phyloP scores from a whole-genome alignment of 2,113 vertebrate species.

The Sapajus apella region DNA sequence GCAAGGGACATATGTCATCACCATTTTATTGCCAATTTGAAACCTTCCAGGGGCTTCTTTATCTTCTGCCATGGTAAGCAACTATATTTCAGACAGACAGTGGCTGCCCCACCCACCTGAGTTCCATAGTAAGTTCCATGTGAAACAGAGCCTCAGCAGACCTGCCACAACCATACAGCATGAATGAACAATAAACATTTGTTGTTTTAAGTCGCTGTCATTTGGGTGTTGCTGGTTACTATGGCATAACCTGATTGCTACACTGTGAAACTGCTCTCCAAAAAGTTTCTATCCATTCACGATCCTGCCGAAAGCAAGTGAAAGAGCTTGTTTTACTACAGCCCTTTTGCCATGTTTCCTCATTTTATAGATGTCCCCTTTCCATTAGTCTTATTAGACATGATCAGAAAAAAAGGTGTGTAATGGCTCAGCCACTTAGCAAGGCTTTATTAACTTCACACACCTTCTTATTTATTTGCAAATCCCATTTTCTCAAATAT shows the following conservation, averaged over 20 bases:
- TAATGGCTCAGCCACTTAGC: neutral
- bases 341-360: neutral
- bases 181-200: neutral
- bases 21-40: neutral
- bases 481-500: constrained; percentile 44
- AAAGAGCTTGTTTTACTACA: neutral
- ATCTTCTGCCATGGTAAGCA: neutral
- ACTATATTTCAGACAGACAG: neutral
- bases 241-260: neutral
- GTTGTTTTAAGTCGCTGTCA: neutral
- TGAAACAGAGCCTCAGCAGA: neutral
- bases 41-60: neutral
- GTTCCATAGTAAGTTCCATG: neutral
- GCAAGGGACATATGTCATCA: neutral
- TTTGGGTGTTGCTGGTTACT: neutral
- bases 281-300: neutral
- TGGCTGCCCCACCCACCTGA: neutral
- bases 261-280: neutral
- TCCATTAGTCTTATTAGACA: constrained; percentile 41
- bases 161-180: neutral
- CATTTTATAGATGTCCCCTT: constrained; percentile 21
- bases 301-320: neutral
- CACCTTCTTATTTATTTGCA: constrained; percentile 53
- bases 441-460: constrained; percentile 25
- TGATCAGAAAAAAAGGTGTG: neutral